Base-by-base conservation (phyloP, 2,797 vertebrate species). In the Eospalax fontanierii region DNA sequence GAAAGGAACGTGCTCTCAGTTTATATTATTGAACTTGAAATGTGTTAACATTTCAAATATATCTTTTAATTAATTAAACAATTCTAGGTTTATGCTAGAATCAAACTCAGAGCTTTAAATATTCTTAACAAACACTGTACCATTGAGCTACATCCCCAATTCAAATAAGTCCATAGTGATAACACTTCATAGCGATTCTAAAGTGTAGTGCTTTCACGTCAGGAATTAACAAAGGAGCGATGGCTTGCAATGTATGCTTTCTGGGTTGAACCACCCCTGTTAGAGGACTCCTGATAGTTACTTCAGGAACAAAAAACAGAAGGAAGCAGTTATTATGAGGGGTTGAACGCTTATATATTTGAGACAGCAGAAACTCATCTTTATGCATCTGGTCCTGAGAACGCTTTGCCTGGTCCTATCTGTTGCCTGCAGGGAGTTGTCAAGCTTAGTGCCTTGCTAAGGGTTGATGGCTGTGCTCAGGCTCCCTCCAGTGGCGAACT, bases 401-500 rank as follows among this genome's bases (percentile, higher is more conserved):
- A 85, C n/a, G 38, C 33, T 4, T 38, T 24, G 76, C 40, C 22
- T 15, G 61, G 12, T 46, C 10, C 22, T 65, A 66, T 85, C 81
- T 9, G 7, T 15, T 10, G 30, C 35, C 63, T 68, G 14, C 0
- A 0, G 3, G 18, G 12, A 4, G 22, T 33, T 46, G 38, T 38
- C 35, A 93, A 82, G 73, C 14, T 2, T 30, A 33, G 43, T 43
- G 21, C 30, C 65, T 57, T 35, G 1, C 0, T 9, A 66, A n/a
- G 38, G 50, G 73, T 54, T 12, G 2, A 12, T 12, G 75, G 80
- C 87, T 65, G 81, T 74, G 4, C 89, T 70, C 83, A 30, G 26
- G 87, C 93, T 94, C 95, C 95, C 97, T 89, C 97, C 35, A 50
- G 95, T 96, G 97, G 94, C 22, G 0, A 89, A 38, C 10, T 43